Conservation (phyloP, 1,140 invertebrate species). For the Prorops nasuta region DNA sequence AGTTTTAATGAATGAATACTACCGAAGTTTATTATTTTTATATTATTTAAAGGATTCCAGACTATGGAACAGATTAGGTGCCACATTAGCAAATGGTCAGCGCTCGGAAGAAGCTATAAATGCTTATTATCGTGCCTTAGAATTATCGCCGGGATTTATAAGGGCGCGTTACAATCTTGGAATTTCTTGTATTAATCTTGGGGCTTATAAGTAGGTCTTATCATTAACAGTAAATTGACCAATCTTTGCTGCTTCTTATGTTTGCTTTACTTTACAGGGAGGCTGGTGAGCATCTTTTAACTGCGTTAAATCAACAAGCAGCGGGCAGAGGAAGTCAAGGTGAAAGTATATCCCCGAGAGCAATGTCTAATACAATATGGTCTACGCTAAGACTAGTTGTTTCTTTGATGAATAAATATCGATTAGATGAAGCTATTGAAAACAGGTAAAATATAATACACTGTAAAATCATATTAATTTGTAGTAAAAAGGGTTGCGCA, state of each 20-base stretch:
- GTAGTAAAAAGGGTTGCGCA: slow-evolving; percentile 1
- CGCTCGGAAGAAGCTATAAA: slow-evolving; percentile 93
- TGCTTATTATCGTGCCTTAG: slow-evolving; percentile 90
- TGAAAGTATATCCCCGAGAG: slow-evolving; percentile 57
- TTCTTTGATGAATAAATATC: slow-evolving; percentile 79
- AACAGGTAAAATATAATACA: slow-evolving; percentile 64
- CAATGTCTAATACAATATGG: slow-evolving; percentile 94
- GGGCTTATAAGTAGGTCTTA: slow-evolving; percentile 75
- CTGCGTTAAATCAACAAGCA: slow-evolving; percentile 89
- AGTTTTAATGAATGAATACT: slow-evolving; percentile 2
- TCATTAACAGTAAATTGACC: not conserved
- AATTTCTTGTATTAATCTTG: slow-evolving; percentile 96
- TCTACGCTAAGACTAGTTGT: slow-evolving; percentile 88
- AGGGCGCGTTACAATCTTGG: slow-evolving; percentile 96
- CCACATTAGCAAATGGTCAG: slow-evolving; percentile 94
- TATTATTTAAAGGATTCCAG: slow-evolving; percentile 74
- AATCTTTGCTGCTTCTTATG: slow-evolving; percentile 9
- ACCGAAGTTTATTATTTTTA: slow-evolving; percentile 4
- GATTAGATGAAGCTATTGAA: slow-evolving; percentile 76
- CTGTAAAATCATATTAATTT: not conserved
- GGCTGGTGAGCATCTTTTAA: slow-evolving; percentile 92
- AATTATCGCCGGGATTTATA: slow-evolving; percentile 93
- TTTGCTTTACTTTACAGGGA: slow-evolving; percentile 63
- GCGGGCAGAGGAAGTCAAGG: slow-evolving; percentile 65
- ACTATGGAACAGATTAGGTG: slow-evolving; percentile 96